Evolutionary conservation across 2,113 vertebrate species (phyloP).

Genomic region (Halichoerus grypus): DNA sequence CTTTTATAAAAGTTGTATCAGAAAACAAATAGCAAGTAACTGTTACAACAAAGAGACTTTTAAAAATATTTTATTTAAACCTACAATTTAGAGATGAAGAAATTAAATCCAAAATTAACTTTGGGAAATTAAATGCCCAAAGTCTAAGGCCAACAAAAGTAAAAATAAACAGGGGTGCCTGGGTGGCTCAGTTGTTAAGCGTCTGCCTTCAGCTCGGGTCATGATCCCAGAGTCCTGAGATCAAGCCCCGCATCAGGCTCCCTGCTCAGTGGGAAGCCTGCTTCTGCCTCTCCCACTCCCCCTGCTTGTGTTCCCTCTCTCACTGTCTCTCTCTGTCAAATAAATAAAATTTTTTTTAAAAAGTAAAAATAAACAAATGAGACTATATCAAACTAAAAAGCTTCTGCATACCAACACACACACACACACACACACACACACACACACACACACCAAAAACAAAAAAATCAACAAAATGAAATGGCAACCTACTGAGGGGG

Average conservation of each 20-base stretch:
- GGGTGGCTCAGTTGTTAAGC: no score
- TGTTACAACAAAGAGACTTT: not conserved
- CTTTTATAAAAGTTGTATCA: constrained; percentile 9
- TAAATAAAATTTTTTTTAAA: not conserved
- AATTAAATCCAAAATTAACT: constrained; percentile 51
- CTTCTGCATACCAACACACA: not conserved
- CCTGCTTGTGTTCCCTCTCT: no score
- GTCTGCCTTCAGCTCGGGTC: no score
- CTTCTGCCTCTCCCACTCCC: no score
- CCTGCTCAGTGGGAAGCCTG: no score
- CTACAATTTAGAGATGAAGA: constrained; percentile 40
- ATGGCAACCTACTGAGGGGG: not conserved
- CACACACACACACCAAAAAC: not conserved
- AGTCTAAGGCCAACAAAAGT: not conserved
- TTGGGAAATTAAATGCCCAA: not conserved
- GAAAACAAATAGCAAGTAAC: not conserved
- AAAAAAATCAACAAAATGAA: not conserved
- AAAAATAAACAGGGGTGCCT: not conserved
- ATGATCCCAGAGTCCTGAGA: no score
- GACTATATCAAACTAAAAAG: not conserved
- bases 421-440: not conserved
- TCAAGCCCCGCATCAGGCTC: no score
- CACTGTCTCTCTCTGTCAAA: no score
- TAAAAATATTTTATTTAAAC: not conserved
- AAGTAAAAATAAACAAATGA: not conserved